Evolutionary conservation across 2,113 vertebrate species (phyloP), one percentile per base, ranked within the genome.

Genomic region (Oryzias curvinotus): DNA sequence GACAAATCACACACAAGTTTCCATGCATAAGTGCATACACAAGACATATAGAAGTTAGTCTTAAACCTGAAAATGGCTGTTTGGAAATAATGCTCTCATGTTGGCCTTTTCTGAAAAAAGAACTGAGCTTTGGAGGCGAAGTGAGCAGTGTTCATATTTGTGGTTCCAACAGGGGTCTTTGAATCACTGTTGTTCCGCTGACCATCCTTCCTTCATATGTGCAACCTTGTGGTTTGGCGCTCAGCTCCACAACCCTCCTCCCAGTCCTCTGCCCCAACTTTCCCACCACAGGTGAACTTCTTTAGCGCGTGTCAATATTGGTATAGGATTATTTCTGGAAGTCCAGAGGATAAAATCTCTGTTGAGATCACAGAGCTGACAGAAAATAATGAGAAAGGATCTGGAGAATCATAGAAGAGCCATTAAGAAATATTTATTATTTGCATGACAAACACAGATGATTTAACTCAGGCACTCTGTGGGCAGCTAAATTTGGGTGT

Each of bases 231-330:
- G 88, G 89, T 88, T 73, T 78, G 80, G 80, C 67, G 10, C 67
- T 65, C 45, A 81, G 83, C 76, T 84, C 69, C 81, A 57, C 36
- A 68, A 87, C 79, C 75, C 75, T 85, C 77, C 81, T 88, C 77
- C 63, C 77, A 84, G 78, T 57, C 66, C 71, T 68, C 73, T 57
- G 64, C 51, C 64, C 74, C 80, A 78, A 23, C 54, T 79, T 77
- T 1, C 12, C 65, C 77, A 82, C 90, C 91, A 53, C 90, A 90
- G 77, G 75, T 66, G 73, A 80, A 87, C 90, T 76, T 83, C 91
- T 91, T 91, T 90, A 91, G 88, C 86, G 75, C 65, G 19, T 72
- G 90, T 89, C 89, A 91, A 92, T 92, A 92, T 92, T 92, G 71
- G 85, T 71, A 88, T 46, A 78, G 67, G 84, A 90, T 90, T 91